Base-by-base conservation (phyloP, 1,140 invertebrate species). In the Euwallacea similis region DNA sequence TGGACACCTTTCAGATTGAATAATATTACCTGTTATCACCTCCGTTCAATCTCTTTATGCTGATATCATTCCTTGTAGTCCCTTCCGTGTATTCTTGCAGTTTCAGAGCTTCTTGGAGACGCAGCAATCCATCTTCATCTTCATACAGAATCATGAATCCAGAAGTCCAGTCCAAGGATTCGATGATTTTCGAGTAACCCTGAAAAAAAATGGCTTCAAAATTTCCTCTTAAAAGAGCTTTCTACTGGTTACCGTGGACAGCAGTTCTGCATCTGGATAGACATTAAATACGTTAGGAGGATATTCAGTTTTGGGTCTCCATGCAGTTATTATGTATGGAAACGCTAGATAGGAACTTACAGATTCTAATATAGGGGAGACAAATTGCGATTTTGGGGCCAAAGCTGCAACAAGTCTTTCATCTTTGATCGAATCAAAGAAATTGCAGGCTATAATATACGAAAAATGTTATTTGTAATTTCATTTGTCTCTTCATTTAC, bases 51-150 rank as follows among this genome's bases (percentile, higher is more conserved):
- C 89, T 87, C 42, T 85, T 82, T 7, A 90, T 80, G 0, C 84
- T 46, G 21, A 74, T 64, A 15, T 59, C 54, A 47, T 73, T 72
- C 13, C 56, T 69, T n/a, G 21, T 56, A n/a, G 63, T 87, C 0
- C 90, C 84, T 1, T 86, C 85, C 74, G 82, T 76, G 81, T 84
- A 79, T 69, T 82, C 75, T 54, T 88, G 86, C 66, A 88, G 83
- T 81, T 93, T 91, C 6, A 98, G 80, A 2, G 96, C 85, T 75
- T 92, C 90, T 82, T 96, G 93, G 11, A 97, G 84, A 58, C 92
- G 86, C 53, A 93, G 87, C 3, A 97, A 82, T 79, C 92, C 85
- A 55, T 89, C 88, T 65, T 93, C 88, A 43, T 89, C 86, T 79
- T 96, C 91, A 78, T 96, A 96, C 7, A 96, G 81, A 13, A 93